phyloP scores from a whole-genome alignment of 92 coral and sea anemone species.

The Palythoa grandiflora region DNA sequence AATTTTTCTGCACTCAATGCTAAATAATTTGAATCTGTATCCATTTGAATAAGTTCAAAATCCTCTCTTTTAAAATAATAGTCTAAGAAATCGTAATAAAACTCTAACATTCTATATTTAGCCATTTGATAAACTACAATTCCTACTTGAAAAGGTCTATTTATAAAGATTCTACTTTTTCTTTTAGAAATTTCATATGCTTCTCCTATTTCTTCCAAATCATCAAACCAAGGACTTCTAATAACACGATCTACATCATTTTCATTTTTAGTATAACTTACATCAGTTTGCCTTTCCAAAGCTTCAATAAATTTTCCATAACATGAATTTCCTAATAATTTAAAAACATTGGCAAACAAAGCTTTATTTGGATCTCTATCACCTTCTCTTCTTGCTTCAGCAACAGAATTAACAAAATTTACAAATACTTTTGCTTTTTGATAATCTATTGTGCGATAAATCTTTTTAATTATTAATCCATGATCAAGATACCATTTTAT shows the following conservation, averaged over 20 bases:
- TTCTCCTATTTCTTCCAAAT: neutral
- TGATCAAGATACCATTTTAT: slow-evolving; percentile 40
- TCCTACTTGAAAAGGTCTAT: neutral
- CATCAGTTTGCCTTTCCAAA: slow-evolving; percentile 24
- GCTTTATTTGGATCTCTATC: neutral
- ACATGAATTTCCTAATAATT: slow-evolving; percentile 19
- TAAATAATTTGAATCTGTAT: neutral
- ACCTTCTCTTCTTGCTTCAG: slow-evolving; percentile 3
- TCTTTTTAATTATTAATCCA: slow-evolving; percentile 11
- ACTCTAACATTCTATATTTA: slow-evolving; percentile 8
- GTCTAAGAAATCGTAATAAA: neutral
- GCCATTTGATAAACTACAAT: slow-evolving; percentile 12
- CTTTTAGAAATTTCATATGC: neutral
- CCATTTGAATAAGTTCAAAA: neutral
- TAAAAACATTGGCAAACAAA: neutral
- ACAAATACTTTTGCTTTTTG: neutral
- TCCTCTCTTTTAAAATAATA: neutral
- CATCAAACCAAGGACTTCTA: neutral
- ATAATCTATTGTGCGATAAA: slow-evolving; percentile 11
- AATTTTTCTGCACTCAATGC: neutral
- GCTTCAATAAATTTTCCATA: slow-evolving; percentile 49
- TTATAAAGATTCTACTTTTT: neutral
- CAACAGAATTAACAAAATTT: slow-evolving; percentile 18
- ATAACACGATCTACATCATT: neutral
- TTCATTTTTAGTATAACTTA: neutral